Base-by-base conservation (phyloP, 2,797 vertebrate genomes). In the Sebastes minor region DNA sequence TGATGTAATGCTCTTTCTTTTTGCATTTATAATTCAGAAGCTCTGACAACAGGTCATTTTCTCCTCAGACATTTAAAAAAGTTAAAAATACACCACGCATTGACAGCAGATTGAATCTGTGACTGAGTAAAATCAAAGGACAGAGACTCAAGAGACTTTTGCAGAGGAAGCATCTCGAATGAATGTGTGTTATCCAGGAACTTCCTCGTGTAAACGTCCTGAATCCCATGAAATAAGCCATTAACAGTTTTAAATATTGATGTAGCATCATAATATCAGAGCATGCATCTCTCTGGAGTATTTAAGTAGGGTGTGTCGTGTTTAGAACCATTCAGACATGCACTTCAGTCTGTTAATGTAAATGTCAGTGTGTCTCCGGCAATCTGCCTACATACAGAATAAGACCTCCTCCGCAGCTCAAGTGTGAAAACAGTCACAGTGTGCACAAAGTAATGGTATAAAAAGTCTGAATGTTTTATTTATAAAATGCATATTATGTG, bases 171-270 rank as follows among this genome's bases (percentile, higher is more conserved):
- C 35, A 20, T 52, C 42, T 5, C 1, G 33, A 62, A 27, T 30
- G 33, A 68, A 60, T 64, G 20, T 60, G 18, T 46, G 69, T 27
- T 22, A 80, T 66, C 52, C 16, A 22, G 33, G 22, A 62, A 62
- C 18, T 55, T 68, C 14, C 42, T 27, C 4, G 2, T 1, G 64
- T 22, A 76, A 80, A 22, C 0, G 33, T n/a, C 22, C 22, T 12
- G 57, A 79, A 69, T 53, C 11, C 52, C 35, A 30, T 74, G 27
- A 77, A 82, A 71, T 49, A 49, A 66, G 52, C 74, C 62, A 82
- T 89, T 80, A 80, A 46, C 13, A 9, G 46, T 59, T 55, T 78
- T 59, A 80, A 89, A 87, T 82, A 86, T 82, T 76, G 28, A 86
- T 82, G 81, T 2, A n/a, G 20, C 28, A 71, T 75, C 56, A 30